A percentile compares a stretch with the other conserved stretches of the same genome.
Conservation (phyloP, 1,140 invertebrate genomes). For the Goniozus legneri region DNA sequence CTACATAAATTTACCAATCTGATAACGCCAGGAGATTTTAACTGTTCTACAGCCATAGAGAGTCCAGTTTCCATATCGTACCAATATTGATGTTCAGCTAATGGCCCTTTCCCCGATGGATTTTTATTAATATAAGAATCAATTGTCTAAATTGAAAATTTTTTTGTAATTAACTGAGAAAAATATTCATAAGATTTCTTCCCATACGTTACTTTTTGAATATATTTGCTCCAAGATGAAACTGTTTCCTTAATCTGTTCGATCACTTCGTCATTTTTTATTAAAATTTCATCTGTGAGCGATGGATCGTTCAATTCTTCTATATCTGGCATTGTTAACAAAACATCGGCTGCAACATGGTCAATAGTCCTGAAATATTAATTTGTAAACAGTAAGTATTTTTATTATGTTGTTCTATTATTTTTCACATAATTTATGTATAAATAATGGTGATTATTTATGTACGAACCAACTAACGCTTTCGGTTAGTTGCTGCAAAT, state of each 20-base stretch:
- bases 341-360: constrained; percentile 64
- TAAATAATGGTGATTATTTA: too few species aligned
- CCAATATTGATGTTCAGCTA: constrained; percentile 83
- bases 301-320: constrained; percentile 53
- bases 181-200: not conserved
- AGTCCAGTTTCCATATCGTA: constrained; percentile 71
- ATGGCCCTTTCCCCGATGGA: constrained; percentile 67
- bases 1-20: constrained; percentile 62
- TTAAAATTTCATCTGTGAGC: constrained; percentile 47
- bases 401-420: too few species aligned
- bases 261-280: constrained; percentile 53
- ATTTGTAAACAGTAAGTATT: not conserved
- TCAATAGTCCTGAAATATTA: constrained; percentile 59
- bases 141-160: constrained; percentile 26
- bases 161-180: too few species aligned
- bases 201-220: constrained; percentile 57
- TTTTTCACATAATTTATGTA: too few species aligned
- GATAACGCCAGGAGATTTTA: constrained; percentile 67
- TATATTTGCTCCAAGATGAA: constrained; percentile 63
- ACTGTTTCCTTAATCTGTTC: constrained; percentile 62
- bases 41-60: constrained; percentile 73
- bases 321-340: constrained; percentile 61
- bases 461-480: constrained; percentile 32
- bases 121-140: constrained; percentile 36
- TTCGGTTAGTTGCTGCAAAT: constrained; percentile 38